phyloP scores from a whole-genome alignment of 2,113 vertebrate species.

The Gavialis gangeticus region DNA sequence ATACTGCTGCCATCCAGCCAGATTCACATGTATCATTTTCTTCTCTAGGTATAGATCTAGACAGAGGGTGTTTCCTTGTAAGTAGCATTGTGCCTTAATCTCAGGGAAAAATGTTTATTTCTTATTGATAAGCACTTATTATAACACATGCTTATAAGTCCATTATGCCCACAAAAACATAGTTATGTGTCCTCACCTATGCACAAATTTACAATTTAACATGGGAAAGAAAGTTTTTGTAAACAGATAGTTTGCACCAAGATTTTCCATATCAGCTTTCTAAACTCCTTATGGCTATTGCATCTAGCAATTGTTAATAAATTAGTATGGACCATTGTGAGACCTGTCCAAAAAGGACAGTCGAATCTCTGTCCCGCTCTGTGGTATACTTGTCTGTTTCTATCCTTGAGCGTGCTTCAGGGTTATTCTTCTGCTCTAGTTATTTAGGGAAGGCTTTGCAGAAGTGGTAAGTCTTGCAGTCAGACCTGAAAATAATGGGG shows the following conservation, averaged over 20 bases:
- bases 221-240: not conserved
- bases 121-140: not conserved
- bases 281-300: not conserved
- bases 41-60: too few relatives aligned
- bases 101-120: not conserved
- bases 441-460: slow-evolving; percentile 20
- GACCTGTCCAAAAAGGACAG: not conserved
- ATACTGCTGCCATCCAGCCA: too few relatives aligned
- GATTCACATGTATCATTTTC: not conserved
- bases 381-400: not conserved
- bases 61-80: not conserved
- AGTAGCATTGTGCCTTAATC: not conserved
- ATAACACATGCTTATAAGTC: fast-evolving
- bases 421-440: slow-evolving; percentile 67
- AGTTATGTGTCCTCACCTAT: not conserved
- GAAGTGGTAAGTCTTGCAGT: slow-evolving; percentile 17
- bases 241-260: not conserved
- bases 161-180: not conserved
- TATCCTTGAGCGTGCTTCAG: slow-evolving; percentile 7
- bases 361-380: slow-evolving; percentile 6
- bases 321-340: fast-evolving
- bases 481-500: not conserved
- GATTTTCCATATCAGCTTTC: not conserved
- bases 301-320: not conserved
- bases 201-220: not conserved